Evolutionary conservation across 2,113 vertebrate species (phyloP).

Genomic region (Nesoenas mayeri): DNA sequence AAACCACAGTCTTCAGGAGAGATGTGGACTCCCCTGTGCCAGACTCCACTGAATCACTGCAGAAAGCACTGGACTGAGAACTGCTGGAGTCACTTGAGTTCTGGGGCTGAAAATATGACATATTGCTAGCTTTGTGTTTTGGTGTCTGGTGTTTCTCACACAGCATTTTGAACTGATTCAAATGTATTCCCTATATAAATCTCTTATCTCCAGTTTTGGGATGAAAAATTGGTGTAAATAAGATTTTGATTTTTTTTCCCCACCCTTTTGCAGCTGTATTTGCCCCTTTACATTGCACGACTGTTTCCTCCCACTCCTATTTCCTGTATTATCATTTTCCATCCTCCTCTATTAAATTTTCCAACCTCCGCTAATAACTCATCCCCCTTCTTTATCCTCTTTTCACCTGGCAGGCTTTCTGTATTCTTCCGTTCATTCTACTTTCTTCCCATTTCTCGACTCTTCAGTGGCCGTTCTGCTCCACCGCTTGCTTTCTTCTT

Average conservation of each 20-base stretch:
- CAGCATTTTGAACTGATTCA: slow-evolving; percentile 18
- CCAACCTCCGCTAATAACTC: neutral
- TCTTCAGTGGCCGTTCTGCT: neutral
- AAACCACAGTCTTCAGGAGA: neutral
- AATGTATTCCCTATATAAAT: neutral
- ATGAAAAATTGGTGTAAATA: slow-evolving; percentile 33
- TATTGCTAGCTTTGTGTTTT: neutral
- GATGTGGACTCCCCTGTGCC: neutral
- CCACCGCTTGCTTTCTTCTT: neutral
- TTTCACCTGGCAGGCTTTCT: neutral
- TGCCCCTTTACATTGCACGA: neutral
- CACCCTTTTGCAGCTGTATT: slow-evolving; percentile 61
- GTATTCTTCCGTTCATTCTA: neutral
- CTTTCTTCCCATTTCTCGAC: fast-evolving
- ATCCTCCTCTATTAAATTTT: slow-evolving; percentile 22
- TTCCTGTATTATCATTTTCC: slow-evolving; percentile 27
- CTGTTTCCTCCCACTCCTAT: slow-evolving; percentile 33
- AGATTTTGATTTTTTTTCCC: slow-evolving; percentile 40
- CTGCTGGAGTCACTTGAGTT: neutral
- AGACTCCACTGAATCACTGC: neutral
- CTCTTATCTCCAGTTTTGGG: neutral
- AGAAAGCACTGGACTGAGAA: neutral
- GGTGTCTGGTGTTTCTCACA: slow-evolving; percentile 1
- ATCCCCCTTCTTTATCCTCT: neutral
- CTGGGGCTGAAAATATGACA: neutral